phyloP scores from a whole-genome alignment of 2,888 invertebrate species.

The Anoncus sp. region DNA sequence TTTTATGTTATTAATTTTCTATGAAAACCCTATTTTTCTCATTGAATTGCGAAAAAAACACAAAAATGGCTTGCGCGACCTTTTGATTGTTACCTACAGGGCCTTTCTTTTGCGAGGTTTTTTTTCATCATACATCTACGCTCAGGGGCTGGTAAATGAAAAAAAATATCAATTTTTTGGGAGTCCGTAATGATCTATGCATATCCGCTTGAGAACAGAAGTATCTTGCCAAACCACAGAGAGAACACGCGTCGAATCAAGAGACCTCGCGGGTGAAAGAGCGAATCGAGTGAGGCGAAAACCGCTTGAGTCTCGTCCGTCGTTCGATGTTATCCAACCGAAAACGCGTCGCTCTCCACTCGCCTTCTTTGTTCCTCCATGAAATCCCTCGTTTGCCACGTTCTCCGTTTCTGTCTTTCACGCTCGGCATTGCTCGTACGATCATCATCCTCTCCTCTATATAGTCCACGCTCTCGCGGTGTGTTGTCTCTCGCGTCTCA shows the following conservation, averaged over 20 bases:
- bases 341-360: constrained; percentile 67
- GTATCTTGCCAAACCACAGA: constrained; percentile 58
- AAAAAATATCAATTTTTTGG: no score
- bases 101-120: no score
- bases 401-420: constrained; percentile 67
- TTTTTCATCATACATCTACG: no score
- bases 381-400: constrained; percentile 65
- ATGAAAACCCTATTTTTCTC: no score
- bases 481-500: constrained; percentile 57
- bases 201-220: constrained; percentile 22
- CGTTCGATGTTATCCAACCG: constrained; percentile 71
- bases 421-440: constrained; percentile 50
- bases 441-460: constrained; percentile 43
- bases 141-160: no score
- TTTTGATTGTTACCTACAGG: no score
- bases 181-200: no score
- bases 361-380: constrained; percentile 54
- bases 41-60: no score
- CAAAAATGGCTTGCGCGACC: no score
- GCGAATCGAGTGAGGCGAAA: constrained; percentile 56
- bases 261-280: constrained; percentile 50
- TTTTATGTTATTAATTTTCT: no score
- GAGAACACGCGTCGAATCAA: constrained; percentile 65
- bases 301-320: constrained; percentile 62
- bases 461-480: constrained; percentile 32